phyloP scores from a whole-genome alignment of 2,888 invertebrate species.

The Acronicta leporina region DNA sequence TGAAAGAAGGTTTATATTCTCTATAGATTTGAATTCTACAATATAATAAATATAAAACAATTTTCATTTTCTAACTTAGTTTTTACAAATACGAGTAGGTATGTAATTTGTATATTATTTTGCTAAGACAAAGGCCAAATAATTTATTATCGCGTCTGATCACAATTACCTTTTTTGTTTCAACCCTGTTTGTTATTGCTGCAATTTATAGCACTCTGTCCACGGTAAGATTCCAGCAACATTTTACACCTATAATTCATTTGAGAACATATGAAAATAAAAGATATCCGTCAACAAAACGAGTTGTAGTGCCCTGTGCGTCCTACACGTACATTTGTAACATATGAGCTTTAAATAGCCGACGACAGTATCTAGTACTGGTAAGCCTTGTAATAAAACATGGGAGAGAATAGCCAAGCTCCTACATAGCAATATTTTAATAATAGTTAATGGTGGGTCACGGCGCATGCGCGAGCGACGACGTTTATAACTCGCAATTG shows the following conservation, averaged over 20 bases:
- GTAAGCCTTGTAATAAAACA: conserved; percentile 83
- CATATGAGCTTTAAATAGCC: conserved; percentile 84
- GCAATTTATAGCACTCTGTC: conserved; percentile 78
- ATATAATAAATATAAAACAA: background rate
- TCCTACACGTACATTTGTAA: conserved; percentile 84
- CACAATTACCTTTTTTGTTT: conserved; percentile 71
- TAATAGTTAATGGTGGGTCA: conserved; percentile 88
- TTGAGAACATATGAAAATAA: conserved; percentile 77
- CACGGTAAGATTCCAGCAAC: conserved; percentile 75
- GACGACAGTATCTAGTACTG: conserved; percentile 84
- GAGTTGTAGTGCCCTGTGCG: conserved; percentile 67
- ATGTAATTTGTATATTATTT: conserved; percentile 17
- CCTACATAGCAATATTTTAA: conserved; percentile 87
- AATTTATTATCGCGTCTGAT: conserved; percentile 64
- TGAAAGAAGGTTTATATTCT: background rate
- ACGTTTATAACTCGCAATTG: conserved; percentile 86
- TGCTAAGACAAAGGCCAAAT: conserved; percentile 48
- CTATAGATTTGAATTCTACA: conserved; percentile 1
- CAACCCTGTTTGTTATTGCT: conserved; percentile 71
- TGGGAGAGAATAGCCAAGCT: conserved; percentile 84
- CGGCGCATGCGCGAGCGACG: conserved; percentile 79
- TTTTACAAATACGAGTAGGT: too few species aligned
- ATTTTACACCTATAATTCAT: conserved; percentile 83
- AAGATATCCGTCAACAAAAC: conserved; percentile 68
- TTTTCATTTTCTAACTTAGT: conserved; percentile 9